These are phyloP conservation scores for Onychostoma macrolepis DNA, from an alignment of 2,113 vertebrate species.

Conservation along the genomic window DNA sequence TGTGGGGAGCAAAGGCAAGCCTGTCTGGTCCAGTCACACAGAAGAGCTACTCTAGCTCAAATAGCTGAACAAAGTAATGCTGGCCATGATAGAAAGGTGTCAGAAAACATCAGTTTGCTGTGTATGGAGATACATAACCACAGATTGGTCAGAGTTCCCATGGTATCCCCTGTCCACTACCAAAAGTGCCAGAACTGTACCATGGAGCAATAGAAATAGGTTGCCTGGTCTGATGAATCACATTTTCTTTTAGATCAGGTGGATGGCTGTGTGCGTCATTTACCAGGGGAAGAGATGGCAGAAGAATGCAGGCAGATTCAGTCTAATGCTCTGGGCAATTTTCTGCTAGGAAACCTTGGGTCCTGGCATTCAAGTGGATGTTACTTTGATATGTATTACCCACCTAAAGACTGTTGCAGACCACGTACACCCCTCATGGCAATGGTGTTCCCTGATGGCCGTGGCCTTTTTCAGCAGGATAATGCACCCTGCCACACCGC, in stretches of 20 bases:
- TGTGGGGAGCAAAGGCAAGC: background rate
- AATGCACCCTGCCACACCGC: background rate
- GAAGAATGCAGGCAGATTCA: background rate
- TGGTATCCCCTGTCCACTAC: no score
- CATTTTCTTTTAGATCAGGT: background rate
- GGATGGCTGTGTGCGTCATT: background rate
- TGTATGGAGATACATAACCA: background rate
- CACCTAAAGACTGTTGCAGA: background rate
- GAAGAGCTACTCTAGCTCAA: background rate
- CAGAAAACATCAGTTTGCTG: background rate
- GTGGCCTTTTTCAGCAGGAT: background rate
- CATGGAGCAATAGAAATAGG: background rate
- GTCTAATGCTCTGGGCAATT: background rate
- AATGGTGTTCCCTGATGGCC: background rate
- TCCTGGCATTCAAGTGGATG: background rate
- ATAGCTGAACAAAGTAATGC: background rate
- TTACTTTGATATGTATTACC: background rate
- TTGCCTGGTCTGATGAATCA: background rate
- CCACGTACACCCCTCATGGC: background rate
- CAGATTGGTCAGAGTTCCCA: no score
- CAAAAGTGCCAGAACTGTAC: background rate
- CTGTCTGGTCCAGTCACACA: background rate
- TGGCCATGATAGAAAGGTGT: background rate
- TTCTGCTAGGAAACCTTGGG: background rate
- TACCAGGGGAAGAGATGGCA: background rate